Percentiles rank a stretch among this genome's conserved stretches.
Evolutionary conservation across 2,888 invertebrate genomes (phyloP).

Genomic region (Terebella lapidaria): DNA sequence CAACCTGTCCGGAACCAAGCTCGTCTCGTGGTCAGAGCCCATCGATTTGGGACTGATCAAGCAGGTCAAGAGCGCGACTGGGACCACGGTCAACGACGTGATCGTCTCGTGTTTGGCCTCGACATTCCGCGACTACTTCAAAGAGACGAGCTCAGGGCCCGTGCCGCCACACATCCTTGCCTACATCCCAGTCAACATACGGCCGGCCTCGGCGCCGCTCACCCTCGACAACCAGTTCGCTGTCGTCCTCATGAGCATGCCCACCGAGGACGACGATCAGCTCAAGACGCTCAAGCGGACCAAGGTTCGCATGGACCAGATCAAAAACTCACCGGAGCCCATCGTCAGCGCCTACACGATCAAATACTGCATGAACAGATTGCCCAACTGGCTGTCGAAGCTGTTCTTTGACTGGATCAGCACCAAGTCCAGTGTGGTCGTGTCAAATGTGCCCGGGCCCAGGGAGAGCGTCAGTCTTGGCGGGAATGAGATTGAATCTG

Average conservation of each 20-base stretch:
- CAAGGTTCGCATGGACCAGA: slow-evolving; percentile 17
- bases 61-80: slow-evolving; percentile 19
- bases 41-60: slow-evolving; percentile 23
- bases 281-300: slow-evolving; percentile 7
- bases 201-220: slow-evolving; percentile 10
- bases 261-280: slow-evolving; percentile 6
- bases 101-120: slow-evolving; percentile 23
- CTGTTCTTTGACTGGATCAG: slow-evolving; percentile 19
- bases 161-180: slow-evolving; percentile 15
- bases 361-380: slow-evolving; percentile 18
- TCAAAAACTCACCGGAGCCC: slow-evolving; percentile 23
- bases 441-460: slow-evolving; percentile 28
- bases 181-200: slow-evolving; percentile 24
- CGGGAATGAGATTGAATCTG: slow-evolving; percentile 12
- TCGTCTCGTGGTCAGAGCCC: slow-evolving; percentile 19
- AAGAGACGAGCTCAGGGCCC: neutral
- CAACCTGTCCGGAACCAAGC: slow-evolving; percentile 15
- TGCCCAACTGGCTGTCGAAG: slow-evolving; percentile 23
- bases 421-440: slow-evolving; percentile 19
- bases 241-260: slow-evolving; percentile 20
- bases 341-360: slow-evolving; percentile 20
- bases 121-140: slow-evolving; percentile 19
- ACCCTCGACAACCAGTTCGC: slow-evolving; percentile 25
- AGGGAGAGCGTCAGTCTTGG: slow-evolving; percentile 11
- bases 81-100: slow-evolving; percentile 26